Evolutionary conservation across 2,113 vertebrate species (phyloP).

Genomic region (Thalassoma bifasciatum): DNA sequence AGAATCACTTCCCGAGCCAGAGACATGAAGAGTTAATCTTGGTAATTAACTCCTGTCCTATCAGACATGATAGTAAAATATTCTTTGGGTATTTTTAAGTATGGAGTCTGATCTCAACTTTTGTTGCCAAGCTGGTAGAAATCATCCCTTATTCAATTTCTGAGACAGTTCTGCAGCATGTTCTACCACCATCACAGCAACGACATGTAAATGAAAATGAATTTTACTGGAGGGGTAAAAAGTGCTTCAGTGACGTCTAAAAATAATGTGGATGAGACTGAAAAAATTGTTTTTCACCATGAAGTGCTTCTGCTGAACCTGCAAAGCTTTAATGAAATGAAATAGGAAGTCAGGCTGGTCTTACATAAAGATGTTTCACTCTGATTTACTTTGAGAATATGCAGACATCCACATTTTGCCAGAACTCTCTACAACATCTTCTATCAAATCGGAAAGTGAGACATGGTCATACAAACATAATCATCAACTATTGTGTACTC

Average conservation of each 20-base stretch:
- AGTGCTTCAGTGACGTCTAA: slow-evolving; percentile 8
- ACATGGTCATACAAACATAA: slow-evolving; percentile 9
- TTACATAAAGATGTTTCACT: slow-evolving; percentile 2
- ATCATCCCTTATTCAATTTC: not conserved
- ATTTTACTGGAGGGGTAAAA: slow-evolving; percentile 4
- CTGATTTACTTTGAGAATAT: slow-evolving; percentile 11
- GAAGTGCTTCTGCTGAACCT: not conserved
- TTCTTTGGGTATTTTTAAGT: slow-evolving; percentile 8
- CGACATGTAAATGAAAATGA: not conserved
- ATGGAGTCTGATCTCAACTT: not conserved
- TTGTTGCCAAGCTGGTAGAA: slow-evolving; percentile 34
- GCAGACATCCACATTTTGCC: slow-evolving; percentile 5
- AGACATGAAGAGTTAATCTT: too few relatives aligned
- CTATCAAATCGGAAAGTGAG: not conserved
- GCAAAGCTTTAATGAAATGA: not conserved
- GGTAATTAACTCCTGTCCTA: not conserved
- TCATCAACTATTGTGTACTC: not conserved
- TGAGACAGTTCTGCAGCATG: not conserved
- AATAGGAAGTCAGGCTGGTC: not conserved
- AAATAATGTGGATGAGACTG: not conserved
- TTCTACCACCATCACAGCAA: not conserved
- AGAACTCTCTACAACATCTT: slow-evolving; percentile 5
- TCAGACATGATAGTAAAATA: not conserved
- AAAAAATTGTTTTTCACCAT: not conserved
- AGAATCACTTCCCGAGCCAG: too few relatives aligned